phyloP scores from a whole-genome alignment of 2,888 invertebrate species.

The Tupiocoris notatus region DNA sequence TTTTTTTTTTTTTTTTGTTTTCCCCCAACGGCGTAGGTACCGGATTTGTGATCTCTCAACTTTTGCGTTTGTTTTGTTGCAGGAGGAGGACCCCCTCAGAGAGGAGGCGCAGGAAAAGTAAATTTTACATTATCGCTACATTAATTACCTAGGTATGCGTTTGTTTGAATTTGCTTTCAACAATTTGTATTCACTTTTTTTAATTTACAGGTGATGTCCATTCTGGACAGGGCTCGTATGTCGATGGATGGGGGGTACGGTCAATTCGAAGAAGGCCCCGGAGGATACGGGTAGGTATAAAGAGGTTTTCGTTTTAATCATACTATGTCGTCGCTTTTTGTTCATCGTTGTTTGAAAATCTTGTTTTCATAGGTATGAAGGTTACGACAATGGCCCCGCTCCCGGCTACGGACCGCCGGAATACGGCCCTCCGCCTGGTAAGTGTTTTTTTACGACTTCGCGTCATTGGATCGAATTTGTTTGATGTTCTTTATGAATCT shows the following conservation, averaged over 20 bases:
- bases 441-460: too few species aligned
- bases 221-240: slow-evolving; percentile 74
- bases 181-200: too few species aligned
- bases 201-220: slow-evolving; percentile 67
- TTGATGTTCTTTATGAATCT: too few species aligned
- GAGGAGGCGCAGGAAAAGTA: not conserved
- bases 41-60: too few species aligned
- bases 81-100: not conserved
- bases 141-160: too few species aligned
- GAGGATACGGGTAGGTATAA: slow-evolving; percentile 6
- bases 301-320: not conserved
- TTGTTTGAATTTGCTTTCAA: too few species aligned
- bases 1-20: too few species aligned
- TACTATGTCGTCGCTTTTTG: not conserved
- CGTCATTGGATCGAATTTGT: too few species aligned
- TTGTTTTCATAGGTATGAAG: slow-evolving; percentile 4
- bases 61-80: too few species aligned
- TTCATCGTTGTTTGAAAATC: not conserved
- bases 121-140: too few species aligned
- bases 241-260: slow-evolving; percentile 60
- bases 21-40: too few species aligned
- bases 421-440: slow-evolving; percentile 3
- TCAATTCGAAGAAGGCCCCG: slow-evolving; percentile 13
- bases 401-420: slow-evolving; percentile 14
- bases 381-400: slow-evolving; percentile 8